phyloP scores from a whole-genome alignment of 1,140 invertebrate species.

The Euwallacea similis region DNA sequence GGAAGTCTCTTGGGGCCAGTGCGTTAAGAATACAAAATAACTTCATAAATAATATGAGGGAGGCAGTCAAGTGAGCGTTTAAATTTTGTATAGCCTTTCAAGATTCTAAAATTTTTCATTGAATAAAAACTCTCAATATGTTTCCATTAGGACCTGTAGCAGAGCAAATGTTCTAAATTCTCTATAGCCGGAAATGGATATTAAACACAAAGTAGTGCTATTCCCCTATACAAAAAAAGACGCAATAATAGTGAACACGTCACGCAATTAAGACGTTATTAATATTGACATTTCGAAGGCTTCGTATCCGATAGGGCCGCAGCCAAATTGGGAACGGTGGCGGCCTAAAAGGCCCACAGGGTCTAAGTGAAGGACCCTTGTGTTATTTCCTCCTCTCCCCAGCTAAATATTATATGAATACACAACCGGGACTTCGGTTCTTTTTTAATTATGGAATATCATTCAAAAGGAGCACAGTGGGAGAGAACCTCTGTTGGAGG shows the following conservation, averaged over 20 bases:
- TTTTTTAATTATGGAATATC: slow-evolving; percentile 33
- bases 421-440: slow-evolving; percentile 25
- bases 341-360: slow-evolving; percentile 30
- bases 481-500: not conserved
- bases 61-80: not conserved
- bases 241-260: not conserved
- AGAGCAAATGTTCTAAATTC: no score
- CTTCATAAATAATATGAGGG: slow-evolving; percentile 35
- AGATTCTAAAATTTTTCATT: no score
- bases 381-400: slow-evolving; percentile 24
- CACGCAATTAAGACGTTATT: slow-evolving; percentile 30
- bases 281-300: slow-evolving; percentile 31
- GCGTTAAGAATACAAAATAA: slow-evolving; percentile 43
- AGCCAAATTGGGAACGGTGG: slow-evolving; percentile 26
- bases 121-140: no score
- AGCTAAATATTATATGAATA: slow-evolving; percentile 36
- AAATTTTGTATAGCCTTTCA: no score
- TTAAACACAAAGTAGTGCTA: slow-evolving; percentile 5
- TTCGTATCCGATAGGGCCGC: slow-evolving; percentile 20
- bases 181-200: slow-evolving; percentile 8
- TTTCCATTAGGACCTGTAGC: no score
- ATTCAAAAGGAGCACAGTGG: slow-evolving; percentile 24
- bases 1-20: slow-evolving; percentile 26
- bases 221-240: slow-evolving; percentile 13
- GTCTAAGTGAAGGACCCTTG: slow-evolving; percentile 17